Evolutionary conservation across 2,888 invertebrate species (phyloP), one percentile per base, ranked within the genome.

Genomic region (Aethes cnicana): DNA sequence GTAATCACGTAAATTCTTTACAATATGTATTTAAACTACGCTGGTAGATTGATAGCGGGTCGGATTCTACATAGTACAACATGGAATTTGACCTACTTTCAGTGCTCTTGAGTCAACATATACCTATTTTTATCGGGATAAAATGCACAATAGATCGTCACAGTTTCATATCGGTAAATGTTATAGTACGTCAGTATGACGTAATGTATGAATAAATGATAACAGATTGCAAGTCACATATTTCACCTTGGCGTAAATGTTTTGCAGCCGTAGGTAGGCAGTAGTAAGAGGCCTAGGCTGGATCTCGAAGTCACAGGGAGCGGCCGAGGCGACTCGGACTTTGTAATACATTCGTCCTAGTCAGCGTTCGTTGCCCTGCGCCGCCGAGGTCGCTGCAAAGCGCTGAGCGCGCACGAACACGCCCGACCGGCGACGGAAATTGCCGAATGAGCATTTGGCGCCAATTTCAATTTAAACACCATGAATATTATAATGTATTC

Each of bases 271-370:
- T 76, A 77, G 76, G 74, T 72, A 80, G 73, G 62, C 69, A 70
- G 76, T 74, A 74, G 86, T 86, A 88, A 86, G 84, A 80, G 86
- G 85, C 77, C 81, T 85, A 86, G 82, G 79, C 78, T 81, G 79
- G 84, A 86, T 86, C 84, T 87, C 75, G 77, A 77, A 79, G 73
- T 74, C 84, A 82, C 79, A 83, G 85, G 86, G 87, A 84, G 84
- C 80, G 85, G 84, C 79, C 77, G 74, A 74, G 71, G 74, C 74
- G 70, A 76, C 74, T 86, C 84, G 86, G 87, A 87, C 88, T 88
- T 85, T 86, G 86, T 88, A 88, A 86, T 85, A 82, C 84, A 81
- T 84, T 86, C 85, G 88, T 84, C 87, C 88, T 87, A 88, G 85
- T 88, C 80, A 84, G 83, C 86, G 88, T 81, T 81, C 86, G 84